Evolutionary conservation across 2,113 vertebrate species (phyloP), one percentile per base, ranked within the genome.

Genomic region (Plotosus lineatus): DNA sequence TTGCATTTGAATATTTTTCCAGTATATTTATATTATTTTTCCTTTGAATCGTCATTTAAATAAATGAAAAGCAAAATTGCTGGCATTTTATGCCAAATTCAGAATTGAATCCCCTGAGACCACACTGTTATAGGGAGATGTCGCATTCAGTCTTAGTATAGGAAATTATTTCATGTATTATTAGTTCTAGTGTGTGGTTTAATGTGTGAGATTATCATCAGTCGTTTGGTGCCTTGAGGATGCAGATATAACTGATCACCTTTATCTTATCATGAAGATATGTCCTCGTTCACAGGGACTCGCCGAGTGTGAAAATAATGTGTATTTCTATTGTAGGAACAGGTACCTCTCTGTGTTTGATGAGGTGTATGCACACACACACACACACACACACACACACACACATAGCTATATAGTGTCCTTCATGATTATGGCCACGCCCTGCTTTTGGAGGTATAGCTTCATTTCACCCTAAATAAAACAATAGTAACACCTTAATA

Each of bases 191-290:
- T 83, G 76, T 87, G 84, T 87, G 81, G 85, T 87, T 90, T 90
- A 91, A 90, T 91, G 85, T 88, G 87, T 56, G 40, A 88, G 87
- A 92, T 91, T 91, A 90, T 90, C 89, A 86, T 87, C 85, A 78
- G 84, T 83, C 84, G 75, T 83, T 61, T 84, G 85, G 86, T 85
- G 82, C 46, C 69, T 72, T 23, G 36, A 51, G 69, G 69, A 51
- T 36, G 51, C 51, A 51, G 69, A 50, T 51, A 36, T 73, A 23
- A 73, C 28, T 36, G 48, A 73, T 73, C 28, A 21, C 9, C 26
- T 51, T 33, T 72, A 19, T 33, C 7, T 44, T 28, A 71, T 71
- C 11, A 48, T 48, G 14, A 26, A 68, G 46, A 10, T 50, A 31
- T 50, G 26, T 1, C 12, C 6, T 1, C 44, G 6, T 50, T 8